phyloP scores from a whole-genome alignment of 1,140 invertebrate species.

The Coelopa frigida region DNA sequence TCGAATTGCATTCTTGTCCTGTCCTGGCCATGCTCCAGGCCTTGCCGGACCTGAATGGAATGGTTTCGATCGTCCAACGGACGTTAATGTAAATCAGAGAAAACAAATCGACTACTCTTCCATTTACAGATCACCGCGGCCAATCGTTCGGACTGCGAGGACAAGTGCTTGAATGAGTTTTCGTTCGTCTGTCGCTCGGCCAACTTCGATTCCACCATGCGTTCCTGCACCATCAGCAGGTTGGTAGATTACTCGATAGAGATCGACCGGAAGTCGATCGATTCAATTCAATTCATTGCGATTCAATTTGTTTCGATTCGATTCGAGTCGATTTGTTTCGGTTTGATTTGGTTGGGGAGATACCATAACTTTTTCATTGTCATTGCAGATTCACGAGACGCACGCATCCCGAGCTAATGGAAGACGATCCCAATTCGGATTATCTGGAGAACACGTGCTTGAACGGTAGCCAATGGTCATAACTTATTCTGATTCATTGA shows the following conservation, averaged over 20 bases:
- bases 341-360: too few species aligned
- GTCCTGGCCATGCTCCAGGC: too few species aligned
- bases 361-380: too few species aligned
- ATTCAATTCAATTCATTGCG: too few species aligned
- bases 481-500: neutral
- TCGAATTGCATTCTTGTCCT: too few species aligned
- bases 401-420: slow-evolving; percentile 73
- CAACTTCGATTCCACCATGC: slow-evolving; percentile 66
- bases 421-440: slow-evolving; percentile 78
- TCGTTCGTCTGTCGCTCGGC: slow-evolving; percentile 80
- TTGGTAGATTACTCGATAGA: neutral
- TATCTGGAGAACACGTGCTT: slow-evolving; percentile 88
- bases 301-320: too few species aligned
- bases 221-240: slow-evolving; percentile 69
- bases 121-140: slow-evolving; percentile 57
- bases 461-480: slow-evolving; percentile 57
- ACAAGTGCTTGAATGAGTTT: slow-evolving; percentile 83
- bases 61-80: neutral
- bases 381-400: slow-evolving; percentile 68
- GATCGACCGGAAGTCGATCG: neutral
- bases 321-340: too few species aligned
- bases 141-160: slow-evolving; percentile 82
- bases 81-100: too few species aligned
- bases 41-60: too few species aligned
- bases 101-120: too few species aligned